Evolutionary conservation across 2,113 vertebrate species (phyloP).

Genomic region (Rhizomys pruinosus): DNA sequence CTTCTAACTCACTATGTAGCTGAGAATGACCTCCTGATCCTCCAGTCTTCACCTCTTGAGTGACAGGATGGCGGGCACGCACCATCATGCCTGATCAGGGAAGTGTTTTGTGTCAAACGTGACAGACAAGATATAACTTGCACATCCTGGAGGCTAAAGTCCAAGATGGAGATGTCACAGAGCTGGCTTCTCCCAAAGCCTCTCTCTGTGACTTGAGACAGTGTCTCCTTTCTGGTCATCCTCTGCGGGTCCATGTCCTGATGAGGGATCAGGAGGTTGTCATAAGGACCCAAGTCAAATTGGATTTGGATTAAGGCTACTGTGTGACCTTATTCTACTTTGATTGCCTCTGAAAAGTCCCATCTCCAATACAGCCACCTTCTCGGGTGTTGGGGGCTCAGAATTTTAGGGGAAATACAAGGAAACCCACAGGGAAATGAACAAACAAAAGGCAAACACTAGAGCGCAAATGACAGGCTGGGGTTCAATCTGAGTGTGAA

Average conservation of each 20-base stretch:
- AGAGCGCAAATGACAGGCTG: too few relatives aligned
- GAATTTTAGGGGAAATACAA: background rate
- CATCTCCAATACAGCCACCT: too few relatives aligned
- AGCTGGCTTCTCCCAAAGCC: background rate
- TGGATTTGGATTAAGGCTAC: fast-evolving
- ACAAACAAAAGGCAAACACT: too few relatives aligned
- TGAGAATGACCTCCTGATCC: background rate
- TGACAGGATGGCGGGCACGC: background rate
- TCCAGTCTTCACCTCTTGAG: background rate
- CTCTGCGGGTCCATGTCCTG: background rate
- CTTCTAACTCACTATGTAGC: background rate
- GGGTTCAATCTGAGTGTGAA: too few relatives aligned
- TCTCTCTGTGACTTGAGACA: fast-evolving
- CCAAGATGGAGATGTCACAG: fast-evolving
- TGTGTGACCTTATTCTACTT: fast-evolving
- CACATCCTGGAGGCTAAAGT: background rate
- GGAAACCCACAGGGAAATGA: background rate
- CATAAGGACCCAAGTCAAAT: fast-evolving
- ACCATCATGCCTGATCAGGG: too few relatives aligned
- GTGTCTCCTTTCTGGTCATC: background rate
- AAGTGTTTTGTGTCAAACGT: too few relatives aligned
- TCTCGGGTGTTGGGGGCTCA: background rate
- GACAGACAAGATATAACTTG: too few relatives aligned
- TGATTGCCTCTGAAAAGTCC: background rate
- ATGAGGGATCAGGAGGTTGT: too few relatives aligned